These are phyloP conservation scores for Eupelmus urozonus DNA, from an alignment of 2,888 invertebrate genomes.

Conservation along the genomic window DNA sequence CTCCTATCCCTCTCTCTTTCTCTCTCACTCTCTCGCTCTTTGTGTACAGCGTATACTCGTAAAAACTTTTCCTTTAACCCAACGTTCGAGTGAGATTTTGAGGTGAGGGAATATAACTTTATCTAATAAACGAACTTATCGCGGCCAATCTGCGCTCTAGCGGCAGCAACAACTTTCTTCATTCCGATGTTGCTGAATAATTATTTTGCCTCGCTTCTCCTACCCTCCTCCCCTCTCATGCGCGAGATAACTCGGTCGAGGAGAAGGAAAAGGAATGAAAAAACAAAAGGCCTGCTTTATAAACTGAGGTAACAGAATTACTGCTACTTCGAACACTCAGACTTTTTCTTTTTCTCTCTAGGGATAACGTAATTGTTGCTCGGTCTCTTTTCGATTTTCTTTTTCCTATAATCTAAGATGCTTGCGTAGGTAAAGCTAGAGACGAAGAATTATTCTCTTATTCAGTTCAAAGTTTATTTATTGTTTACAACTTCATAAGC, in stretches of 20 bases:
- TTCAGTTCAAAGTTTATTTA: no score
- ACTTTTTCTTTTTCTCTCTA: no score
- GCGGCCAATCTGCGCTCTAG: conserved; percentile 1
- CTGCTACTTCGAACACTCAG: background rate
- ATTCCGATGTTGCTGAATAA: conserved; percentile 48
- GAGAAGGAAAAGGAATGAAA: background rate
- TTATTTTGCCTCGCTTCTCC: conserved; percentile 17
- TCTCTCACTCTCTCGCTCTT: background rate
- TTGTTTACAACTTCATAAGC: no score
- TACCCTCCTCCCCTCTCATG: no score
- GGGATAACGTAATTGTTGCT: conserved; percentile 8
- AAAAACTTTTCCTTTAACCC: background rate
- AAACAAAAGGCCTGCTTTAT: background rate
- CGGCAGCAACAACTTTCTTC: conserved; percentile 51
- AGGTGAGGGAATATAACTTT: conserved; percentile 48
- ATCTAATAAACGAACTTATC: conserved; percentile 56
- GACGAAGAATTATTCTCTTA: background rate
- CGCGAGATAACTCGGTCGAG: no score
- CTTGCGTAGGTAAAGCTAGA: background rate
- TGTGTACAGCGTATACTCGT: no score
- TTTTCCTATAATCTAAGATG: no score
- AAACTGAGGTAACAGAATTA: conserved; percentile 15
- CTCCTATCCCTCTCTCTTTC: background rate
- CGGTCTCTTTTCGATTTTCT: background rate
- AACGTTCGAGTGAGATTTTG: conserved; percentile 31